A percentile compares a stretch with the other conserved stretches of the same genome.
These are phyloP conservation scores for Amphipyra tragopoginis DNA, from an alignment of 2,888 invertebrate species.

Conservation along the genomic window DNA sequence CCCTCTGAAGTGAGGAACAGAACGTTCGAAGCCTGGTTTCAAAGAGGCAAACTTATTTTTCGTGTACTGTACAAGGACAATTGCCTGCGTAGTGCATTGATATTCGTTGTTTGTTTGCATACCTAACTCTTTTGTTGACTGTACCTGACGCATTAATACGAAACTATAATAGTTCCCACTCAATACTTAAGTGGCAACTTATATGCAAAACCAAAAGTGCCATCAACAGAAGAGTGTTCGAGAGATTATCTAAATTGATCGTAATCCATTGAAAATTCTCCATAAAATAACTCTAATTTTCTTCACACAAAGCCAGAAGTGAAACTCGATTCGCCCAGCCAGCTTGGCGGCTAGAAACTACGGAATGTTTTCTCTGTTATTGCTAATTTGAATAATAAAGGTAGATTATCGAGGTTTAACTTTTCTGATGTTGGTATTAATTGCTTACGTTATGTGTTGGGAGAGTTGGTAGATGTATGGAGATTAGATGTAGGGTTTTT, in stretches of 20 bases:
- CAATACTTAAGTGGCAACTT: too few relatives aligned
- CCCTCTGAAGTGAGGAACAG: too few relatives aligned
- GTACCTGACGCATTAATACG: too few relatives aligned
- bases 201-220: slow-evolving; percentile 2
- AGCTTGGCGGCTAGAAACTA: slow-evolving; percentile 46
- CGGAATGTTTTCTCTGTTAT: slow-evolving; percentile 40
- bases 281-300: slow-evolving; percentile 5
- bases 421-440: slow-evolving; percentile 38
- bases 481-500: too few relatives aligned
- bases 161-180: too few relatives aligned
- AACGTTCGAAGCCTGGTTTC: too few relatives aligned
- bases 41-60: too few relatives aligned
- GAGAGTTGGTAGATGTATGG: slow-evolving; percentile 12
- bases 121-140: too few relatives aligned
- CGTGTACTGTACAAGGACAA: too few relatives aligned
- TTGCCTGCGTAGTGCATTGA: too few relatives aligned
- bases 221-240: slow-evolving; percentile 3
- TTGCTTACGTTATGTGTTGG: slow-evolving; percentile 23
- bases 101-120: too few relatives aligned
- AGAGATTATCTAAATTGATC: slow-evolving; percentile 15
- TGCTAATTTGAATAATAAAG: slow-evolving; percentile 46
- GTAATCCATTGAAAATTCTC: slow-evolving; percentile 24
- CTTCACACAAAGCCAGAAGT: slow-evolving; percentile 26
- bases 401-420: slow-evolving; percentile 38
- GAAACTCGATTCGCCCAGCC: slow-evolving; percentile 43